phyloP scores from a whole-genome alignment of 2,113 vertebrate species.

The Galbula dea region DNA sequence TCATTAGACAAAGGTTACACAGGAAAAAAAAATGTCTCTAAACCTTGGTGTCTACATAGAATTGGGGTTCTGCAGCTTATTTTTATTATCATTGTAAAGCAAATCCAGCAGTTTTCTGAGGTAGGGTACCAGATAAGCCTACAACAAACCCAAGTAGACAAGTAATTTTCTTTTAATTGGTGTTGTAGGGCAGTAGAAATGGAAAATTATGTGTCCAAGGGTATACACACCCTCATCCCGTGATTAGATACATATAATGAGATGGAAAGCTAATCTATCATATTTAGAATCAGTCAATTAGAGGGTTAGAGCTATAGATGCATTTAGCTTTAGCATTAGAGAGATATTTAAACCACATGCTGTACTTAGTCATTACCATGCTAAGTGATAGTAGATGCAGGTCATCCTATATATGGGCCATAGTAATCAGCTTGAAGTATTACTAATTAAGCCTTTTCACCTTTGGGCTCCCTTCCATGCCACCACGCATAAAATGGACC shows the following conservation, averaged over 20 bases:
- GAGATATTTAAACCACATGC: slow-evolving; percentile 49
- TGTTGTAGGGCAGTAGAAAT: not conserved
- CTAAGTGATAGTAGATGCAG: slow-evolving; percentile 60
- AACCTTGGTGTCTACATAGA: not conserved
- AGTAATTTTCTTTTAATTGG: slow-evolving; percentile 1
- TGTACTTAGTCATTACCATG: slow-evolving; percentile 46
- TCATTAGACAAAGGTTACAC: not conserved
- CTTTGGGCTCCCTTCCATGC: slow-evolving; percentile 29
- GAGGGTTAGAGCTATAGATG: slow-evolving; percentile 32
- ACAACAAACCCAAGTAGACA: not conserved
- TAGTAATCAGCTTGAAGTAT: slow-evolving; percentile 53
- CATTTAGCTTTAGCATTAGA: slow-evolving; percentile 37
- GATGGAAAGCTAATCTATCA: slow-evolving; percentile 65
- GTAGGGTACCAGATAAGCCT: not conserved
- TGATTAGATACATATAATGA: slow-evolving; percentile 53
- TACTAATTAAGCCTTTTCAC: slow-evolving; percentile 48
- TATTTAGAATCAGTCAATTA: slow-evolving; percentile 63
- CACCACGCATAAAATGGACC: not conserved
- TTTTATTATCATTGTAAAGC: not conserved
- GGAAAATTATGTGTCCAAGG: not conserved
- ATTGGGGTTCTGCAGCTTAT: not conserved
- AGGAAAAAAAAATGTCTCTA: not conserved
- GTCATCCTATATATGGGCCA: slow-evolving; percentile 44
- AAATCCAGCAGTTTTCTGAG: not conserved
- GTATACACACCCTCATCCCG: not conserved